A percentile compares a stretch with the other conserved stretches of the same genome.
phyloP scores from a whole-genome alignment of 2,113 vertebrate genomes.

The Pelvicachromis taeniatus region DNA sequence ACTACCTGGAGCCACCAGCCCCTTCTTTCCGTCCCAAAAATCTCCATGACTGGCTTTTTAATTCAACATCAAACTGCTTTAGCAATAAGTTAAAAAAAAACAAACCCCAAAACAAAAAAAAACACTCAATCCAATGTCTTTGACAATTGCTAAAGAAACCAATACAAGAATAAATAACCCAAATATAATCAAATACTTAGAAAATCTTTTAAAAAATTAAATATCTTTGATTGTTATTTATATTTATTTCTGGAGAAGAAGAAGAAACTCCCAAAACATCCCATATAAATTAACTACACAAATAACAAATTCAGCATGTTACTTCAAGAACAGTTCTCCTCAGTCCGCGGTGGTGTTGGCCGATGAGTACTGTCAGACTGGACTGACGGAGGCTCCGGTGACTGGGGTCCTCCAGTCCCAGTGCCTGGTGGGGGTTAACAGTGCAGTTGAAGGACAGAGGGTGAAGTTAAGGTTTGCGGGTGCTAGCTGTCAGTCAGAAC shows the following conservation, averaged over 20 bases:
- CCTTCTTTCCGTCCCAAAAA: neutral
- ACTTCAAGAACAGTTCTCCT: neutral
- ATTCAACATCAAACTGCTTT: neutral
- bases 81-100: slow-evolving; percentile 39
- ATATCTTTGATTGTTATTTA: slow-evolving; percentile 63
- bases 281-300: slow-evolving; percentile 60
- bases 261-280: neutral
- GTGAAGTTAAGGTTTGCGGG: slow-evolving; percentile 64
- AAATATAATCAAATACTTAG: slow-evolving; percentile 57
- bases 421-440: neutral
- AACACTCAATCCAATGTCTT: slow-evolving; percentile 24
- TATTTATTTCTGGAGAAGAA: slow-evolving; percentile 10
- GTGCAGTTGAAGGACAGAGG: slow-evolving; percentile 11
- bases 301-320: neutral
- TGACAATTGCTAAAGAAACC: slow-evolving; percentile 2
- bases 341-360: neutral
- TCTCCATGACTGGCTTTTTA: neutral
- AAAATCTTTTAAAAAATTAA: slow-evolving; percentile 64
- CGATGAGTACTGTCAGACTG: neutral
- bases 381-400: neutral
- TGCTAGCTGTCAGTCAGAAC: slow-evolving; percentile 49
- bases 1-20: neutral
- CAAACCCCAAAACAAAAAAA: neutral
- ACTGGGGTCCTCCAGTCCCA: neutral
- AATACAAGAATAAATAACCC: slow-evolving; percentile 63